Conservation (phyloP, 1,140 invertebrate genomes). For the Conus ventricosus region DNA sequence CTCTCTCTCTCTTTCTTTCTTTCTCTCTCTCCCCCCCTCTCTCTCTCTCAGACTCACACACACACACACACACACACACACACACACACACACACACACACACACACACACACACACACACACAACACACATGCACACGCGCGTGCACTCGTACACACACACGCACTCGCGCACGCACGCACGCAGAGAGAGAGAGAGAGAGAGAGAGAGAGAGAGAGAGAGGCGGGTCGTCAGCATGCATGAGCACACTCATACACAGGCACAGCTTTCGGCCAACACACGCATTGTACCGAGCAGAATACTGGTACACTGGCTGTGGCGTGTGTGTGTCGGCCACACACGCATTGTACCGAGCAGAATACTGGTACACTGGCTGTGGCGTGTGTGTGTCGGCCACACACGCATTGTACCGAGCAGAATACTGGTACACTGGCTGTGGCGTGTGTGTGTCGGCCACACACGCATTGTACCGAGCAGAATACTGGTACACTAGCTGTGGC, state of each 20-base stretch:
- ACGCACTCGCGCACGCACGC: too few relatives aligned
- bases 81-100: too few relatives aligned
- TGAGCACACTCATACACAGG: too few relatives aligned
- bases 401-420: background rate
- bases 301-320: background rate
- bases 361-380: background rate
- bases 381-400: background rate
- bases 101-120: background rate
- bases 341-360: background rate
- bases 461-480: background rate
- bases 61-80: too few relatives aligned
- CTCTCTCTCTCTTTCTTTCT: too few relatives aligned
- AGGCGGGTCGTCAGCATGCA: too few relatives aligned
- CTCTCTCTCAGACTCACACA: background rate
- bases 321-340: background rate
- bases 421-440: background rate
- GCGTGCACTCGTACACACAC: too few relatives aligned
- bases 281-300: background rate
- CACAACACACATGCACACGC: too few relatives aligned
- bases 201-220: too few relatives aligned
- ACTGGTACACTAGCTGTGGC: background rate
- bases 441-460: background rate
- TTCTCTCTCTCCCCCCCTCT: too few relatives aligned
- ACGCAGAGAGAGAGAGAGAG: too few relatives aligned
- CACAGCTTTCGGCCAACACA: too few relatives aligned